phyloP scores from a whole-genome alignment of 2,888 invertebrate genomes.

The Chrysomela aeneicollis region DNA sequence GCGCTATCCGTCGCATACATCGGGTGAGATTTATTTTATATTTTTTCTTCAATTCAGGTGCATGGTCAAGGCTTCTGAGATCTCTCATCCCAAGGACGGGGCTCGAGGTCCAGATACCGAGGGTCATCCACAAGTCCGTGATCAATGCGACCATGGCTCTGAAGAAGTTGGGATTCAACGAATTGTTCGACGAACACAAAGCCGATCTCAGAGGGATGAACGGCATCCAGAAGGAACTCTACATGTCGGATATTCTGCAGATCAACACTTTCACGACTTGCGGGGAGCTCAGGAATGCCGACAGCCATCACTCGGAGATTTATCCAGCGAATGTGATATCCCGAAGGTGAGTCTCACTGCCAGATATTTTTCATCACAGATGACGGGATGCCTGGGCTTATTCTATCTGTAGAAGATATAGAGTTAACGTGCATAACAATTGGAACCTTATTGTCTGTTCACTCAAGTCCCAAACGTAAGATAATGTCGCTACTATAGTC shows the following conservation, averaged over 20 bases:
- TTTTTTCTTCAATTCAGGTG: too few species aligned
- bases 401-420: too few species aligned
- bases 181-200: slow-evolving; percentile 76
- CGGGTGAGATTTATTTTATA: too few species aligned
- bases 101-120: slow-evolving; percentile 83
- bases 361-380: slow-evolving; percentile 10
- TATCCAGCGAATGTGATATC: slow-evolving; percentile 69
- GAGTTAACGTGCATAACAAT: too few species aligned
- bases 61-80: slow-evolving; percentile 78
- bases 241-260: slow-evolving; percentile 85
- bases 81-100: slow-evolving; percentile 78
- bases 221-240: slow-evolving; percentile 79
- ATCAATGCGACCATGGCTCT: slow-evolving; percentile 82
- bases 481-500: too few species aligned
- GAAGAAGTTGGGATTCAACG: slow-evolving; percentile 82
- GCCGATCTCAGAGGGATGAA: slow-evolving; percentile 87
- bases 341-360: slow-evolving; percentile 25
- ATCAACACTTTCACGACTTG: slow-evolving; percentile 86
- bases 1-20: too few species aligned
- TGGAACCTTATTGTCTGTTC: too few species aligned
- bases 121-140: slow-evolving; percentile 82
- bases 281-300: slow-evolving; percentile 75
- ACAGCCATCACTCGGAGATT: slow-evolving; percentile 81
- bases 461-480: too few species aligned
- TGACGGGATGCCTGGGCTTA: slow-evolving; percentile 20